These are phyloP conservation scores for Ginglymostoma cirratum DNA, from an alignment of 2,113 vertebrate genomes.

Conservation along the genomic window DNA sequence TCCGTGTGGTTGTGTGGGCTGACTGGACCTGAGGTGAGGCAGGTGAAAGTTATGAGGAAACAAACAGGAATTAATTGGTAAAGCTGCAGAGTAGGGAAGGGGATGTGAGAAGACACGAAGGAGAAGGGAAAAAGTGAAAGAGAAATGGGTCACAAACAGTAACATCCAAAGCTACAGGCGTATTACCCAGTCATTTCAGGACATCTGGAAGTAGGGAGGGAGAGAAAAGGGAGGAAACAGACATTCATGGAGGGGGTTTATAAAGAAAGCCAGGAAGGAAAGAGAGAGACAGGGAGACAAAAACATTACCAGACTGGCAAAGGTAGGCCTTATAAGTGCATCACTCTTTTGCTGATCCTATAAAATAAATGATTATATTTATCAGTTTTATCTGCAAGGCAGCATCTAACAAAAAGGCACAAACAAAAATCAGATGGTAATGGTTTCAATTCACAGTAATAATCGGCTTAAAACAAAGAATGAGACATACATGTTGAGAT, in stretches of 20 bases:
- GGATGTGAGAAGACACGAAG: not conserved
- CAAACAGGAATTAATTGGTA: not conserved
- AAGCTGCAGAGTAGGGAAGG: not conserved
- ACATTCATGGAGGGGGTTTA: not conserved
- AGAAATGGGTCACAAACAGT: not conserved
- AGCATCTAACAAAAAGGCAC: conserved; percentile 8
- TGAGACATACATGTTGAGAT: not conserved
- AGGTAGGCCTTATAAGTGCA: not conserved
- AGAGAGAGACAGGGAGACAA: not conserved
- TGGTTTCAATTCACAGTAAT: conserved; percentile 21
- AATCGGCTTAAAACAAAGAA: not conserved
- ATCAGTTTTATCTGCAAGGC: conserved; percentile 7
- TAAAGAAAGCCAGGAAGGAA: not conserved
- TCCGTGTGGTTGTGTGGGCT: not conserved
- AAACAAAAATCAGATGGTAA: not conserved
- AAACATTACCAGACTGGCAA: not conserved
- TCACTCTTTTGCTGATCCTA: not conserved
- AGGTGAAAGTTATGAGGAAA: not conserved
- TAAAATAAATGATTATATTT: not conserved
- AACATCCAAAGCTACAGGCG: not conserved
- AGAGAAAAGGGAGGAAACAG: not conserved
- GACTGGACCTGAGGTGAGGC: too few species aligned
- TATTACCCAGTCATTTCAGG: not conserved
- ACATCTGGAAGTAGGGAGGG: not conserved
- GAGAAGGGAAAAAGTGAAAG: not conserved